A percentile compares a stretch with the other conserved stretches of the same genome.
These are phyloP conservation scores for Cryptophagus acutangulus DNA, from an alignment of 2,888 invertebrate genomes.

Conservation along the genomic window DNA sequence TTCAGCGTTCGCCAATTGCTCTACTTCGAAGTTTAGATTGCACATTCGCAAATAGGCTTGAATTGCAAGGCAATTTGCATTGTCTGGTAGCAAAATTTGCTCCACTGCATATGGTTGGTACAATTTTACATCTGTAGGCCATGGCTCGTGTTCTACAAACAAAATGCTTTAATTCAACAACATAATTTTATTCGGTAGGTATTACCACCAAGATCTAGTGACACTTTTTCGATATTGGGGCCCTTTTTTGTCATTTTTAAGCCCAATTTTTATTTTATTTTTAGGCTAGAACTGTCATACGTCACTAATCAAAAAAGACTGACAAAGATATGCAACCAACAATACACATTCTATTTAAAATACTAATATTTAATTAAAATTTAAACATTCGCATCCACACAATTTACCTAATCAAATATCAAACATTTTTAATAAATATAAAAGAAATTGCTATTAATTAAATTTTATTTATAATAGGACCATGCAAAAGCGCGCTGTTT, in stretches of 20 bases:
- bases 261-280: slow-evolving; percentile 1
- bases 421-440: too few species aligned
- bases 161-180: slow-evolving; percentile 25
- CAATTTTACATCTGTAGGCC: slow-evolving; percentile 82
- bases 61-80: slow-evolving; percentile 88
- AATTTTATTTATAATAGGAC: background rate
- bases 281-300: background rate
- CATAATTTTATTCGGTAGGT: background rate
- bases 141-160: too few species aligned
- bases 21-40: slow-evolving; percentile 73
- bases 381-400: too few species aligned
- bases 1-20: slow-evolving; percentile 86
- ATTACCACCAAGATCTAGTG: slow-evolving; percentile 36
- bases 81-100: slow-evolving; percentile 90
- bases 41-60: slow-evolving; percentile 94
- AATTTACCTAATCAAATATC: too few species aligned
- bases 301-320: background rate
- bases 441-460: too few species aligned
- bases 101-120: slow-evolving; percentile 90
- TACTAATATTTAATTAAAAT: too few species aligned
- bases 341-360: too few species aligned
- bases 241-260: slow-evolving; percentile 25
- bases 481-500: background rate
- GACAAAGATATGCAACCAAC: too few species aligned
- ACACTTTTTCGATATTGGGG: slow-evolving; percentile 34